phyloP scores from a whole-genome alignment of 2,113 vertebrate species.

The Varanus salvator region DNA sequence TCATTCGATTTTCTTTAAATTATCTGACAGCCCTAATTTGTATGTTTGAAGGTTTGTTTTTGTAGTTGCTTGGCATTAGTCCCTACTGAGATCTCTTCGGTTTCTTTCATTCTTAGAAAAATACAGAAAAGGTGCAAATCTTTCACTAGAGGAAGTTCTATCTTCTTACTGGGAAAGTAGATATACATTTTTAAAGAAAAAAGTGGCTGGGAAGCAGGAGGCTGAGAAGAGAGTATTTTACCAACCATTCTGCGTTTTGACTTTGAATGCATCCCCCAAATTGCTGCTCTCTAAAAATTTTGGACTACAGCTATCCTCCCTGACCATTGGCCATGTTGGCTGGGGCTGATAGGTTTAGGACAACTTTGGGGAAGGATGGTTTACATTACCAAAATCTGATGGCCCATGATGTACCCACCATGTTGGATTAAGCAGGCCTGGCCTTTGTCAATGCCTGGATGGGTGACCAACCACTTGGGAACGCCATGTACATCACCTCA shows the following conservation, averaged over 20 bases:
- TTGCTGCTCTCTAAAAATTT: no score
- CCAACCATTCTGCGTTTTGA: constrained; percentile 39
- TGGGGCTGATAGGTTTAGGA: no score
- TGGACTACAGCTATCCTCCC: no score
- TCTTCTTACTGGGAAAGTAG: constrained; percentile 71
- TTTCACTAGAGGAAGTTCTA: constrained; percentile 50
- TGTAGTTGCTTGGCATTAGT: constrained; percentile 40
- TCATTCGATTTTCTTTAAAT: background rate
- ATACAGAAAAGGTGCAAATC: constrained; percentile 54
- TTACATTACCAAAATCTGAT: no score
- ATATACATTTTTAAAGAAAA: constrained; percentile 57
- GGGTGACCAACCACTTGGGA: background rate
- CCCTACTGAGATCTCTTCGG: constrained; percentile 43
- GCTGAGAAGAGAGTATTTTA: constrained; percentile 49
- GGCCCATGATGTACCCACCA: no score
- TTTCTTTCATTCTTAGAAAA: constrained; percentile 48
- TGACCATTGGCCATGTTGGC: no score
- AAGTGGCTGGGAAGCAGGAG: constrained; percentile 17
- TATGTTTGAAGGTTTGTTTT: constrained; percentile 33
- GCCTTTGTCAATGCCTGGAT: background rate
- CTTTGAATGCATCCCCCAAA: constrained; percentile 24
- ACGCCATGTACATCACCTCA: background rate
- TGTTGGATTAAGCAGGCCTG: background rate
- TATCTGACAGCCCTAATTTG: background rate
- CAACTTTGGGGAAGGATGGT: no score